These are phyloP conservation scores for Acanthurus leucopareius DNA, from an alignment of 2,797 vertebrate genomes.

Conservation along the genomic window DNA sequence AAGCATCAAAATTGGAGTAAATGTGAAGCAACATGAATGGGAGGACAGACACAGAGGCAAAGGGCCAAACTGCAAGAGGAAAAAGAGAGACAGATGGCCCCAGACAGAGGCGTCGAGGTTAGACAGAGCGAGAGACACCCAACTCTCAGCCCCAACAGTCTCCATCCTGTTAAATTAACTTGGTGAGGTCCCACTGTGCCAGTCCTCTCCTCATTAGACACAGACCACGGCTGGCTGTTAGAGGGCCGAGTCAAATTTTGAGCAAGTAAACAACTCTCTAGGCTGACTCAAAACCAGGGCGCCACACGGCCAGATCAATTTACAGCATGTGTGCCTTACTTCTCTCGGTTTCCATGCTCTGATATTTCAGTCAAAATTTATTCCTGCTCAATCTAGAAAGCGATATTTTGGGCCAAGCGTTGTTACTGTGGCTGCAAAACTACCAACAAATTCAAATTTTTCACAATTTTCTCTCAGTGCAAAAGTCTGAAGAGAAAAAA, in stretches of 20 bases:
- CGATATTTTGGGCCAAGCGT: not conserved
- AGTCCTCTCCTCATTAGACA: constrained; percentile 72
- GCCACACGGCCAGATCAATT: constrained; percentile 45
- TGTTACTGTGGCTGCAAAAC: not conserved
- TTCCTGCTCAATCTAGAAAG: not conserved
- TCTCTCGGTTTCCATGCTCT: not conserved
- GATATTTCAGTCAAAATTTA: constrained; percentile 10
- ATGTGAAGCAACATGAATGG: not conserved
- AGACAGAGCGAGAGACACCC: constrained; percentile 34
- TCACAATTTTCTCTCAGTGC: not conserved
- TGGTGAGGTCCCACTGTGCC: constrained; percentile 64
- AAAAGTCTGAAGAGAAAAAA: not conserved
- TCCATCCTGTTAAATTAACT: constrained; percentile 70
- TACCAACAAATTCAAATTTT: not conserved
- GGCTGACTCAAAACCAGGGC: constrained; percentile 42
- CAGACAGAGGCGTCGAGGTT: constrained; percentile 38
- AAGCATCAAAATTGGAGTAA: not conserved
- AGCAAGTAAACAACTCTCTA: constrained; percentile 67
- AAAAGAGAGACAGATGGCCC: constrained; percentile 47
- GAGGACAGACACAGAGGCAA: constrained; percentile 10
- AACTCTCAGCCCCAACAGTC: constrained; percentile 47
- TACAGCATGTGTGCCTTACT: constrained; percentile 21
- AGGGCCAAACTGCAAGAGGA: constrained; percentile 14
- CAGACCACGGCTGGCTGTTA: constrained; percentile 55
- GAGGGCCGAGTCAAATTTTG: constrained; percentile 60